Base-by-base conservation (phyloP, 2,888 invertebrate genomes). In the Nemotelus pantherinus region DNA sequence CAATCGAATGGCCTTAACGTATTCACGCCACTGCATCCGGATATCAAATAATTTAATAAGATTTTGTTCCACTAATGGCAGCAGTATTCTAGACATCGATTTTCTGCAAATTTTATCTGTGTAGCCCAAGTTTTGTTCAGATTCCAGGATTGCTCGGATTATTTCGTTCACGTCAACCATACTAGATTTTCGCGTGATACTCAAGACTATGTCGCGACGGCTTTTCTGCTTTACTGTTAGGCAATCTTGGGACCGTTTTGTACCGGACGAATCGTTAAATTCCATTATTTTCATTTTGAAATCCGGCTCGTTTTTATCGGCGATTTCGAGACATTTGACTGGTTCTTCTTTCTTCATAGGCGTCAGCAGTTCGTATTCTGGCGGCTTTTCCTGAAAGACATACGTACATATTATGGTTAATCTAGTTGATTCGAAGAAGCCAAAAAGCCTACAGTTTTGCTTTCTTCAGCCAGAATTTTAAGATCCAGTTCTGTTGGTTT, bases 131-230 rank as follows among this genome's bases (percentile, higher is more conserved):
- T 87, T 86, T 77, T 87, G 86, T 84, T 92, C 92, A 77, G 88
- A 87, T 75, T 89, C 88, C 47, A 87, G 85, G 48, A 93, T 89
- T 76, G 88, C 84, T 84, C 88, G 89, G 77, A 88, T 85, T 41
- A 92, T 80, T 77, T 89, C 88, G 2, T 84, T 82, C 1, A 88
- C 89, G 71, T 90, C 90, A 43, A 93, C 88, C 2, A 93, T 87
- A 82, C 90, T 89, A 60, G 90, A 87, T 76, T 90, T 87, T 77
- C 90, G 89, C 0, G 94, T 87, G 6, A 88, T 86, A 78, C 90
- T 88, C 25, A 93, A 87, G 78, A 94, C 90, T 77, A 90, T 86
- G 82, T 91, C 90, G n/a, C 90, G 90, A 75, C 94, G 87, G 63
- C 87, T 86, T 7, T 90, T 58, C 71, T 84, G 82, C 2, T 84